These are phyloP conservation scores for Prolemur simus DNA, from an alignment of 2,113 vertebrate genomes.

Conservation along the genomic window DNA sequence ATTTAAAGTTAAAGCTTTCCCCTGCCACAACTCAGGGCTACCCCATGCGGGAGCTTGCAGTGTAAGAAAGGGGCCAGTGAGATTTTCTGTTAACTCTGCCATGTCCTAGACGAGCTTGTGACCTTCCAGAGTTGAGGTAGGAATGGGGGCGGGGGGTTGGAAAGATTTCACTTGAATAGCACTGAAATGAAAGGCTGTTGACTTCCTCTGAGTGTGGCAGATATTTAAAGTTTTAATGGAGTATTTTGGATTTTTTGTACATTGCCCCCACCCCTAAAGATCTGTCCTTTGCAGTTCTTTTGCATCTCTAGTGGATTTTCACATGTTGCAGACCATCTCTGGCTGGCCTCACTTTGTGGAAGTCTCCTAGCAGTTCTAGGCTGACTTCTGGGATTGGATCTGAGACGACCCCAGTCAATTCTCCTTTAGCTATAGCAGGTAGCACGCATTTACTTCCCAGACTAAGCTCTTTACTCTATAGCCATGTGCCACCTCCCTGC, in stretches of 20 bases:
- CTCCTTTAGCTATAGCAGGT: background rate
- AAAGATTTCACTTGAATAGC: background rate
- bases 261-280: background rate
- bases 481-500: background rate
- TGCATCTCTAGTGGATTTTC: background rate
- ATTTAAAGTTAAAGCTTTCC: background rate
- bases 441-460: background rate
- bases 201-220: background rate
- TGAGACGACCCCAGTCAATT: background rate
- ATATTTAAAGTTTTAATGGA: background rate
- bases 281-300: background rate
- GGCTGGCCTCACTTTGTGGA: background rate
- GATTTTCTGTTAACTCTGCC: background rate
- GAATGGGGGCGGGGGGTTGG: background rate
- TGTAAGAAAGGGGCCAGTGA: background rate
- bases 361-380: background rate
- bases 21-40: background rate
- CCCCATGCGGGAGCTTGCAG: rapidly evolving
- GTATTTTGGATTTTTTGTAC: background rate
- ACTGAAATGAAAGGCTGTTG: background rate
- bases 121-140: background rate
- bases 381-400: background rate
- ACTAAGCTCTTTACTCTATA: background rate
- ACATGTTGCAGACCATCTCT: background rate
- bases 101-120: background rate